Evolutionary conservation across 2,113 vertebrate genomes (phyloP), one percentile per base, ranked within the genome.

Genomic region (Hypomesus transpacificus): DNA sequence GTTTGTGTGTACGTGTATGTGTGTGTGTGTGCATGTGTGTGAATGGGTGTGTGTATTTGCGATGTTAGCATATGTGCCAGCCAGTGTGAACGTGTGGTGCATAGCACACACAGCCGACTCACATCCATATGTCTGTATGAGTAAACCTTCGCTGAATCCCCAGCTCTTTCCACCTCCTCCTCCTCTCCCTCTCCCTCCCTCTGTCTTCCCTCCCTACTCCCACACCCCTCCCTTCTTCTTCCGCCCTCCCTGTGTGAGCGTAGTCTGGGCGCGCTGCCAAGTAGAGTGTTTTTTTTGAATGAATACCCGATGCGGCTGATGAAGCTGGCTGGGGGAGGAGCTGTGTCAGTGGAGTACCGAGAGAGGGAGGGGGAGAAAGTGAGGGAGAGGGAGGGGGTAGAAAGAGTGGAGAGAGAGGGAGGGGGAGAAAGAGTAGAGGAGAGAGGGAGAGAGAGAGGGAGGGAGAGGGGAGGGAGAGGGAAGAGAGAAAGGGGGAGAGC

Each of bases 241-340:
- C 50, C 69, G 60, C 70, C 58, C 73, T 84, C 82, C 80, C 85
- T 61, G 81, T 86, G 79, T 84, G 73, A 87, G 80, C 88, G 86
- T 91, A 88, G 90, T 85, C 64, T 85, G 89, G 91, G 92, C 91
- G 69, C 79, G 67, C 87, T 87, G 93, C 94, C 92, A 91, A 88
- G 79, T 89, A 82, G 91, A 92, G 91, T 91, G 91, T 90, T 84
- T 91, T 93, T 94, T 93, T 92, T 95, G 93, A 96, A 95, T 95
- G 93, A 96, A 94, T 94, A 94, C 94, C 94, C 95, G 95, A 95
- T 96, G 90, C 92, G 92, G 89, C 92, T 93, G 93, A 94, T 93
- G 94, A 93, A 82, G 86, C 91, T 91, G 91, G 90, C 89, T 87
- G 90, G 91, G 88, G 89, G 90, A 91, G 94, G 92, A 92, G 91